Evolutionary conservation across 2,113 vertebrate genomes (phyloP).

Genomic region (Alligator mississippiensis): DNA sequence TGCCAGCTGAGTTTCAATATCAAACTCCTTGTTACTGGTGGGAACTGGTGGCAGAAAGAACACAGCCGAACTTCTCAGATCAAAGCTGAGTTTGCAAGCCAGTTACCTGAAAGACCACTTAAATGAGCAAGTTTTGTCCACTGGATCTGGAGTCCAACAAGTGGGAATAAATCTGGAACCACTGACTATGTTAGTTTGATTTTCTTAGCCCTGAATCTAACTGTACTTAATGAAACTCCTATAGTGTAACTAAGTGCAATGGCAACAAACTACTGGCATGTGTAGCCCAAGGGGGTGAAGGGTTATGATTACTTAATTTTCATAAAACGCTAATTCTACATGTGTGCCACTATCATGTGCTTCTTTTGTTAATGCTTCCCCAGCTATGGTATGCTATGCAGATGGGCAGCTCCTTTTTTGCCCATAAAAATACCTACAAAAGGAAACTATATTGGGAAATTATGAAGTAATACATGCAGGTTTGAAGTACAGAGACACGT

Average conservation of each 20-base stretch:
- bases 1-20: background rate
- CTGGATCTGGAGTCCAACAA: background rate
- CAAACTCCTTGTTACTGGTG: accelerated
- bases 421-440: background rate
- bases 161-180: background rate
- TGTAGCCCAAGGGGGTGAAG: background rate
- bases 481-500: background rate
- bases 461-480: background rate
- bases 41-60: background rate
- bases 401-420: background rate
- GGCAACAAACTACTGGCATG: background rate
- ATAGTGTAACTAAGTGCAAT: background rate
- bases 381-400: background rate
- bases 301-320: background rate
- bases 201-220: background rate
- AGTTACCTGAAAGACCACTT: background rate
- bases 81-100: background rate
- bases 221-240: background rate
- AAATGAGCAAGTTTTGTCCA: background rate
- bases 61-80: background rate
- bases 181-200: background rate
- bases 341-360: background rate
- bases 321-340: background rate
- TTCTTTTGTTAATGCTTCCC: background rate
- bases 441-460: background rate